Conservation (phyloP, 1,140 invertebrate genomes). For the Saccostrea glomerata region DNA sequence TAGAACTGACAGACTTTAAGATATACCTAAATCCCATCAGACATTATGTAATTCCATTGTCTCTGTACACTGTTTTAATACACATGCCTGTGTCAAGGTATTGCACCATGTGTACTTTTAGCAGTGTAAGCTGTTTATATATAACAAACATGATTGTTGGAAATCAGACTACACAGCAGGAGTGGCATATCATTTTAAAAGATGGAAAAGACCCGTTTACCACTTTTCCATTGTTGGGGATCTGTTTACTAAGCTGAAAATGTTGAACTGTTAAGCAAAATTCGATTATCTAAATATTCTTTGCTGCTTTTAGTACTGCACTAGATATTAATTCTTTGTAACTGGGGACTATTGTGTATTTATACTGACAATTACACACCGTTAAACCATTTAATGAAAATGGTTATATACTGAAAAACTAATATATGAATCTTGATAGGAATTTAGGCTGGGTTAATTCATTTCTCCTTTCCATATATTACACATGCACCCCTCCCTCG, state of each 20-base stretch:
- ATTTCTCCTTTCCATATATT: too few relatives aligned
- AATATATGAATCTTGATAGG: too few relatives aligned
- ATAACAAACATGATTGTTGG: constrained; percentile 23
- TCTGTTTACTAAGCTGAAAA: not conserved
- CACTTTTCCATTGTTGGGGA: not conserved
- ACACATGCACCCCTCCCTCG: too few relatives aligned
- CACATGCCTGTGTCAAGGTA: not conserved
- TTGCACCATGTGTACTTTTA: constrained; percentile 7
- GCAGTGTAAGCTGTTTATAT: not conserved
- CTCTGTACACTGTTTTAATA: not conserved
- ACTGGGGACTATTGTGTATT: too few relatives aligned
- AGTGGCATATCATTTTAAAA: not conserved
- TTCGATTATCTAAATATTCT: not conserved
- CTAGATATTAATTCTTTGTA: not conserved
- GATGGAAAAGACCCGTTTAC: not conserved
- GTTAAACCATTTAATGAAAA: too few relatives aligned
- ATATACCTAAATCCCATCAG: too few relatives aligned
- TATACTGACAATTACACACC: too few relatives aligned
- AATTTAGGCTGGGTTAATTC: too few relatives aligned
- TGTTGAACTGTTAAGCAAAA: not conserved
- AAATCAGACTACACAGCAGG: not conserved
- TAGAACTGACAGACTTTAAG: too few relatives aligned
- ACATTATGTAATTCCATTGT: not conserved
- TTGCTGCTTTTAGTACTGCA: not conserved
- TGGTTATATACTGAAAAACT: too few relatives aligned